These are phyloP conservation scores for Caenorhabditis briggsae DNA, from an alignment of 1,140 invertebrate species.

Conservation along the genomic window DNA sequence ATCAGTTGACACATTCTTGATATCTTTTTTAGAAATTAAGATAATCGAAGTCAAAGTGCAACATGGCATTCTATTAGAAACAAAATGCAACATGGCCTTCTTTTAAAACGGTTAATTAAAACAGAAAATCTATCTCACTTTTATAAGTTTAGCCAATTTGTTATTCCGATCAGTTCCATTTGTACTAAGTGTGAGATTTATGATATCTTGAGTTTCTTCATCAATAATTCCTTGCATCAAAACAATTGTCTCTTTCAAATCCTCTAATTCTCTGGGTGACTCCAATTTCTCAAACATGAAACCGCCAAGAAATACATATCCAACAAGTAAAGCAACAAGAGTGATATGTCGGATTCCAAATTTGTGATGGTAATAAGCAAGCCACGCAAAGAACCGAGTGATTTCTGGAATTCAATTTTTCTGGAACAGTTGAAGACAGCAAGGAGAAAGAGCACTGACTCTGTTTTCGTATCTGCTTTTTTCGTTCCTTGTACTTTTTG, in stretches of 20 bases:
- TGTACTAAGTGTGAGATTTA: slow-evolving; percentile 54
- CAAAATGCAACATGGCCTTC: too few relatives aligned
- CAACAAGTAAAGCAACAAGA: slow-evolving; percentile 48
- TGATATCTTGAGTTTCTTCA: slow-evolving; percentile 57
- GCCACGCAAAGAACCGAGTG: slow-evolving; percentile 53
- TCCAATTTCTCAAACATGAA: slow-evolving; percentile 58
- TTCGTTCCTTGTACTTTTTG: slow-evolving; percentile 56
- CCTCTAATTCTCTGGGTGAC: slow-evolving; percentile 56
- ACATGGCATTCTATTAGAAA: too few relatives aligned
- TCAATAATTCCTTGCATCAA: slow-evolving; percentile 58
- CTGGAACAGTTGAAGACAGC: background rate
- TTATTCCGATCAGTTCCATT: slow-evolving; percentile 39
- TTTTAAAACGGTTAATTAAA: too few relatives aligned
- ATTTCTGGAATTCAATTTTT: slow-evolving; percentile 38
- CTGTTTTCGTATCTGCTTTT: slow-evolving; percentile 55
- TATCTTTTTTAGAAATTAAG: too few relatives aligned
- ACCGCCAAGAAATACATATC: slow-evolving; percentile 59
- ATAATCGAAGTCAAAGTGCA: too few relatives aligned
- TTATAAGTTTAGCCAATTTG: slow-evolving; percentile 53
- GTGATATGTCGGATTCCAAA: slow-evolving; percentile 62
- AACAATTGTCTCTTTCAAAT: slow-evolving; percentile 58
- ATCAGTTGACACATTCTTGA: too few relatives aligned
- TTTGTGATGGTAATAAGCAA: slow-evolving; percentile 62
- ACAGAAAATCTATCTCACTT: background rate
- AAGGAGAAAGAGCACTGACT: slow-evolving; percentile 13